Evolutionary conservation across 2,797 vertebrate species (phyloP).

Genomic region (Buphagus erythrorhynchus): DNA sequence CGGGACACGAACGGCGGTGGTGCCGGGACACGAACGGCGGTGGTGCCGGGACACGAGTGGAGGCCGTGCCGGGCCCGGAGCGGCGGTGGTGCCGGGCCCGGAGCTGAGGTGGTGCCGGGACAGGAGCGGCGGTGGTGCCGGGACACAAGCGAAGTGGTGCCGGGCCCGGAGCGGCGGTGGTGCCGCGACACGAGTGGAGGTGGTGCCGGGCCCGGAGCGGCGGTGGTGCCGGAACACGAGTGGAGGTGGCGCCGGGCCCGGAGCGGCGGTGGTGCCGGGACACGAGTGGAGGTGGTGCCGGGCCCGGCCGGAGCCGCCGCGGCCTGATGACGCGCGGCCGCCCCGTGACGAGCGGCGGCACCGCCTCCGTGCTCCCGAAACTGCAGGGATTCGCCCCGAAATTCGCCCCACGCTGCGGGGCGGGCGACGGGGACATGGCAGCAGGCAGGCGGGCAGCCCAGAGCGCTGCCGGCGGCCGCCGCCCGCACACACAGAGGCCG

Average conservation of each 20-base stretch:
- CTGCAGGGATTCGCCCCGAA: background rate
- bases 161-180: background rate
- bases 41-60: too few relatives aligned
- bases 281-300: background rate
- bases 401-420: background rate
- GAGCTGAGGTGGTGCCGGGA: too few relatives aligned
- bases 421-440: background rate
- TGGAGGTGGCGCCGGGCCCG: background rate
- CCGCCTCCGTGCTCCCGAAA: background rate
- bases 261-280: background rate
- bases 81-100: background rate
- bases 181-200: too few relatives aligned
- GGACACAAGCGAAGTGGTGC: background rate
- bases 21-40: too few relatives aligned
- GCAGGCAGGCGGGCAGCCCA: fast-evolving
- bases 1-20: background rate
- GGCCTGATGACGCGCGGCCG: background rate
- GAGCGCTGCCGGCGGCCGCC: background rate
- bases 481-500: background rate
- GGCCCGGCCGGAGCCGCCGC: background rate
- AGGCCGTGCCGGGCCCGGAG: background rate
- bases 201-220: too few relatives aligned
- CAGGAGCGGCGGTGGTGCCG: too few relatives aligned
- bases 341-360: background rate
- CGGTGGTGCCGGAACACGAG: too few relatives aligned